phyloP scores from a whole-genome alignment of 2,888 invertebrate genomes.

The Xanthorhoe spadicearia region DNA sequence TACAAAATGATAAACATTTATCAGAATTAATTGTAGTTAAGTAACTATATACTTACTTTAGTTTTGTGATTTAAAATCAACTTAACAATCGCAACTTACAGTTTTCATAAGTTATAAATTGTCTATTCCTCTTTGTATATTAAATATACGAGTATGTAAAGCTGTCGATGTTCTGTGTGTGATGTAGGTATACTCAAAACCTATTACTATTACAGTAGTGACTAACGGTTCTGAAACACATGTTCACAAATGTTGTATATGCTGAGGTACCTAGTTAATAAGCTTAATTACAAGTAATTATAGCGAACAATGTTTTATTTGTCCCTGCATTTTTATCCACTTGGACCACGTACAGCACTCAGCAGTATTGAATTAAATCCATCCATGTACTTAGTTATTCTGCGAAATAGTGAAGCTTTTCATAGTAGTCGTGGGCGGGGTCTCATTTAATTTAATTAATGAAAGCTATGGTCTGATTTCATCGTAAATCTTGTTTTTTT shows the following conservation, averaged over 20 bases:
- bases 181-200: too few species aligned
- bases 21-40: too few species aligned
- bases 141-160: too few species aligned
- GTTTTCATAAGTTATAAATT: too few species aligned
- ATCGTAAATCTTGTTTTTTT: conserved; percentile 38
- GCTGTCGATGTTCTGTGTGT: neutral
- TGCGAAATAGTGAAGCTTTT: conserved; percentile 59
- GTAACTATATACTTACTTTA: too few species aligned
- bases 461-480: conserved; percentile 45
- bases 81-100: too few species aligned
- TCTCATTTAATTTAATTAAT: conserved; percentile 58
- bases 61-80: too few species aligned
- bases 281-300: conserved; percentile 5
- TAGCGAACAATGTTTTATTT: conserved; percentile 2
- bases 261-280: conserved; percentile 1
- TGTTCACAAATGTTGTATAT: neutral
- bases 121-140: too few species aligned
- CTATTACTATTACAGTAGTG: neutral
- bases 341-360: conserved; percentile 51
- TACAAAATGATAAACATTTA: neutral
- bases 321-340: conserved; percentile 7
- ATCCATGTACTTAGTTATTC: conserved; percentile 50
- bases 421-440: conserved; percentile 49
- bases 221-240: neutral
- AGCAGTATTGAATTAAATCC: conserved; percentile 70